Evolutionary conservation across 2,797 vertebrate species (phyloP), one percentile per base, ranked within the genome.

Genomic region (Anguilla obscura): DNA sequence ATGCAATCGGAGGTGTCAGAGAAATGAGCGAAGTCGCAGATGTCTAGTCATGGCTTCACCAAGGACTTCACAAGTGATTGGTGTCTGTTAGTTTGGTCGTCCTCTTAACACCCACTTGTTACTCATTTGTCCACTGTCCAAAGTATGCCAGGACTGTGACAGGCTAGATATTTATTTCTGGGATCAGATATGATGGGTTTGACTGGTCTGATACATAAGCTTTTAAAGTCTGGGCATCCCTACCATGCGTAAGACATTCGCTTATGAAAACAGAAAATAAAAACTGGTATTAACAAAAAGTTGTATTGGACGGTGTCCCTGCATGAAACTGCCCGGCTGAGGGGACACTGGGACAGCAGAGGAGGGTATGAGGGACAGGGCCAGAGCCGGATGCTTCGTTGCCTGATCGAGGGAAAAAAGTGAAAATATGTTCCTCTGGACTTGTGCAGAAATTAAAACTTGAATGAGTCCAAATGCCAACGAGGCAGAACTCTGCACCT

Each of bases 311-410:
- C 95, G 94, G 93, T 96, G 95, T 95, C 95, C 94, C 89, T 69
- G 88, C 91, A 94, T 96, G 96, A 96, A 96, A 96, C 96, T 94
- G 95, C 95, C 95, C 94, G 95, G 94, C 95, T 96, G 95, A 95
- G 90, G 93, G 93, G 92, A 94, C 93, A 93, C 93, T 95, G 93
- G 93, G 33, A 92, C 84, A 86, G 93, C 96, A 6, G 56, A 40
- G 45, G 21, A 27, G 9, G 93, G 94, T 94, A 91, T 85, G n/a
- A 0, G 86, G 94, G 94, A 94, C 91, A 92, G 88, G 36, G 85
- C n/a, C 89, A 91, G 93, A 96, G 56, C 21, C 3, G 21, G n/a
- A 58, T 36, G 14, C 93, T 94, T 91, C 91, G 92, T 92, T 91
- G 92, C 90, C 84, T 86, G 91, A 93, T 94, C 93, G 92, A 92